A percentile compares a stretch with the other conserved stretches of the same genome.
Conservation (phyloP, 2,888 invertebrate genomes). For the Lasius platythorax region DNA sequence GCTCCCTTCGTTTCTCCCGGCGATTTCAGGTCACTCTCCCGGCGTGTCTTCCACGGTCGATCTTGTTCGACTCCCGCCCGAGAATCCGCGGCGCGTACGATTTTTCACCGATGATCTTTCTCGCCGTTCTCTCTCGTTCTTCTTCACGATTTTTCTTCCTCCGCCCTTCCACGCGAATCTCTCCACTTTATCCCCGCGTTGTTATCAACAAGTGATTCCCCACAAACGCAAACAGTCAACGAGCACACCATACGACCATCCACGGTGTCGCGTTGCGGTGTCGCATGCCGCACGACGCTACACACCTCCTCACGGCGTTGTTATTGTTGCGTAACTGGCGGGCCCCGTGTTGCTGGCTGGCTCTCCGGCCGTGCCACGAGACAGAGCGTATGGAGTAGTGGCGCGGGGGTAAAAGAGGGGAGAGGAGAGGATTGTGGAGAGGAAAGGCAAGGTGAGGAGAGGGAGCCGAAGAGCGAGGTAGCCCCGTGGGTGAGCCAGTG, state of each 20-base stretch:
- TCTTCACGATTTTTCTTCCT: not conserved
- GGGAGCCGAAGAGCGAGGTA: slow-evolving; percentile 50
- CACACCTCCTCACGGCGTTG: slow-evolving; percentile 74
- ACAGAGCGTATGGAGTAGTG: slow-evolving; percentile 50
- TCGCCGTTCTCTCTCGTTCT: not conserved
- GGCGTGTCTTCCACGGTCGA: not conserved
- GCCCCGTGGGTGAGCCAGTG: slow-evolving; percentile 73
- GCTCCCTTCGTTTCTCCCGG: not conserved
- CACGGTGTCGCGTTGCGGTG: slow-evolving; percentile 67
- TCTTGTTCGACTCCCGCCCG: not conserved
- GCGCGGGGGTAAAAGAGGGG: not conserved
- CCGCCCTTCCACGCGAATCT: not conserved
- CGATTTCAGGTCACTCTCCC: not conserved
- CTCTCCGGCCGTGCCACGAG: slow-evolving; percentile 62
- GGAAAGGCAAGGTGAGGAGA: not conserved
- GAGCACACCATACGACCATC: slow-evolving; percentile 57
- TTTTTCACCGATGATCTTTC: not conserved
- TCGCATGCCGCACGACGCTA: slow-evolving; percentile 69
- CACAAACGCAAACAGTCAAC: slow-evolving; percentile 55
- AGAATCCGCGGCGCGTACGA: not conserved
- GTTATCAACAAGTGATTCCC: slow-evolving; percentile 73
- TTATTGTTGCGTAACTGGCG: slow-evolving; percentile 82
- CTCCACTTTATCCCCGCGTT: not conserved
- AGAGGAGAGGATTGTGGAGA: not conserved
- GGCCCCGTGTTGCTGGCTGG: slow-evolving; percentile 65